Evolutionary conservation across 2,113 vertebrate species (phyloP).

Genomic region (Phodopus roborovskii): DNA sequence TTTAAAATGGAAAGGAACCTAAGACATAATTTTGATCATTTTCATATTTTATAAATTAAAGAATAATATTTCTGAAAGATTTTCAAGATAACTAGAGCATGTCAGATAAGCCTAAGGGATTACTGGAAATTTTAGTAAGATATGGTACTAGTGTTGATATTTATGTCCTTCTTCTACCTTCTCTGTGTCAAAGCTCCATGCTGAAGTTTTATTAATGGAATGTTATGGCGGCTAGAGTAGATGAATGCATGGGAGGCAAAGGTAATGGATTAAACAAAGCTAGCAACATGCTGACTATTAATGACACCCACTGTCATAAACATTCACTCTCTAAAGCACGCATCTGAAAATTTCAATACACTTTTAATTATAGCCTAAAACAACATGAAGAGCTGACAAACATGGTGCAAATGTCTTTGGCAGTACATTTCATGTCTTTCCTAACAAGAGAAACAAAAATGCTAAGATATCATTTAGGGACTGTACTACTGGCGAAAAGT

Average conservation of each 20-base stretch:
- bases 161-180: neutral
- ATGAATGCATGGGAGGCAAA: neutral
- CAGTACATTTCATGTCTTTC: neutral
- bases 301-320: neutral
- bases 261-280: neutral
- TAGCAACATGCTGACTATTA: neutral
- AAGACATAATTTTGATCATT: slow-evolving; percentile 13
- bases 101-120: slow-evolving; percentile 27
- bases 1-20: slow-evolving; percentile 50
- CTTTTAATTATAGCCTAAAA: slow-evolving; percentile 38
- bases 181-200: neutral
- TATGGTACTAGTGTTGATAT: neutral
- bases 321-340: neutral
- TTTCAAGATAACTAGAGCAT: slow-evolving; percentile 46
- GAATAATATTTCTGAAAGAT: neutral
- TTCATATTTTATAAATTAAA: slow-evolving; percentile 12
- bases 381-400: neutral
- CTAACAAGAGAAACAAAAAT: slow-evolving; percentile 10
- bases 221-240: neutral
- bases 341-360: neutral
- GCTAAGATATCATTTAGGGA: neutral
- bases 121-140: neutral
- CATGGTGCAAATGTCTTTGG: neutral
- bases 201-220: neutral
- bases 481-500: neutral